Evolutionary conservation across 23 tunicate species (phyloP).

Genomic region (Styela clava): DNA sequence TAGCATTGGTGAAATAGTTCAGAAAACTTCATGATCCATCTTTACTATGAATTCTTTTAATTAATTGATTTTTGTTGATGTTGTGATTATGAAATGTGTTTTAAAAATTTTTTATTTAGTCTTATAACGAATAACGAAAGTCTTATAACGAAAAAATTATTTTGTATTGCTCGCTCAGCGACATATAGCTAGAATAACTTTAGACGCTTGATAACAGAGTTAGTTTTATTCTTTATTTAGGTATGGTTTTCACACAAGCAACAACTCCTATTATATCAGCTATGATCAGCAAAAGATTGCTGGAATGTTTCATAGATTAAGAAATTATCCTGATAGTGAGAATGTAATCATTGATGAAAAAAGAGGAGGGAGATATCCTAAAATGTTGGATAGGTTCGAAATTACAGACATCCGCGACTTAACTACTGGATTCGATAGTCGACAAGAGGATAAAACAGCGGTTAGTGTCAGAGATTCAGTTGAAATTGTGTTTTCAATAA

Average conservation of each 20-base stretch:
- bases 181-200: too few species aligned
- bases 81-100: too few species aligned
- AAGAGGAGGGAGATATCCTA: slow-evolving; percentile 43
- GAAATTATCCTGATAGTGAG: slow-evolving; percentile 42
- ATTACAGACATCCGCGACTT: slow-evolving; percentile 64
- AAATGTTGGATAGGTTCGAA: slow-evolving; percentile 42
- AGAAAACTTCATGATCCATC: too few species aligned
- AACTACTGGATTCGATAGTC: slow-evolving; percentile 89
- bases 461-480: slow-evolving; percentile 49
- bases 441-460: slow-evolving; percentile 42
- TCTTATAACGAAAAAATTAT: too few species aligned
- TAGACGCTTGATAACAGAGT: too few species aligned
- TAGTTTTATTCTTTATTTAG: slow-evolving; percentile 8
- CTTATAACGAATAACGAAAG: too few species aligned
- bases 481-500: too few species aligned
- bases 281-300: slow-evolving; percentile 58
- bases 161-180: too few species aligned
- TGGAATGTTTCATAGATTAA: slow-evolving; percentile 70
- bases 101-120: too few species aligned
- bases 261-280: slow-evolving; percentile 83
- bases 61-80: too few species aligned
- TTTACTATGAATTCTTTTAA: too few species aligned
- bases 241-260: slow-evolving; percentile 92
- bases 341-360: slow-evolving; percentile 46
- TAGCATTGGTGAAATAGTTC: too few species aligned